Percentiles rank a stretch among this genome's conserved stretches.
These are phyloP conservation scores for Ectemnius cavifrons DNA, from an alignment of 2,888 invertebrate species.

Conservation along the genomic window DNA sequence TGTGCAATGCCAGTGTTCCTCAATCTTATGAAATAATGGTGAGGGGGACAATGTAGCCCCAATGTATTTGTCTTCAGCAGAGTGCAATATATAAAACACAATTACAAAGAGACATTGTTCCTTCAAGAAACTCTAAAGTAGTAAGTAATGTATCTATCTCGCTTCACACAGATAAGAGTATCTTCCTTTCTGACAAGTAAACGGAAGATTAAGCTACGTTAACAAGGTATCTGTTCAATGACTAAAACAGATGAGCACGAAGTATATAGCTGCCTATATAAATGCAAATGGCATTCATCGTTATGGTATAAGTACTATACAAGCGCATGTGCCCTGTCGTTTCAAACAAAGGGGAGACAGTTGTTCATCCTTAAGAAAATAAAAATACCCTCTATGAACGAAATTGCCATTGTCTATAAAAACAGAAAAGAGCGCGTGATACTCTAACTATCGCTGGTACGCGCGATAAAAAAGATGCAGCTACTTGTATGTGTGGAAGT, in stretches of 20 bases:
- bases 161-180: slow-evolving; percentile 33
- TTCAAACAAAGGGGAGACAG: slow-evolving; percentile 24
- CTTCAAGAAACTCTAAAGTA: slow-evolving; percentile 8
- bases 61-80: slow-evolving; percentile 29
- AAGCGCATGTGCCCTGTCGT: slow-evolving; percentile 28
- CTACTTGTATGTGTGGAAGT: slow-evolving; percentile 1
- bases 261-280: slow-evolving; percentile 35
- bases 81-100: slow-evolving; percentile 21
- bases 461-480: slow-evolving; percentile 1
- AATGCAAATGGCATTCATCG: slow-evolving; percentile 41
- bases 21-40: slow-evolving; percentile 48
- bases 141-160: slow-evolving; percentile 13
- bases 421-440: slow-evolving; percentile 1
- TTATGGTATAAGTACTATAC: slow-evolving; percentile 26
- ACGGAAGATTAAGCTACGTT: slow-evolving; percentile 22
- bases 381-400: slow-evolving; percentile 11
- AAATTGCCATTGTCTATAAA: slow-evolving; percentile 5
- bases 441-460: background rate
- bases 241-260: slow-evolving; percentile 24
- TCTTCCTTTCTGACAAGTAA: slow-evolving; percentile 23
- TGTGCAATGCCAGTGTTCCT: slow-evolving; percentile 48
- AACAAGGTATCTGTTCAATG: slow-evolving; percentile 20
- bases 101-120: slow-evolving; percentile 19
- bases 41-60: slow-evolving; percentile 4
- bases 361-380: slow-evolving; percentile 26